These are phyloP conservation scores for Tadarida brasiliensis DNA, from an alignment of 2,797 vertebrate genomes.

Conservation along the genomic window DNA sequence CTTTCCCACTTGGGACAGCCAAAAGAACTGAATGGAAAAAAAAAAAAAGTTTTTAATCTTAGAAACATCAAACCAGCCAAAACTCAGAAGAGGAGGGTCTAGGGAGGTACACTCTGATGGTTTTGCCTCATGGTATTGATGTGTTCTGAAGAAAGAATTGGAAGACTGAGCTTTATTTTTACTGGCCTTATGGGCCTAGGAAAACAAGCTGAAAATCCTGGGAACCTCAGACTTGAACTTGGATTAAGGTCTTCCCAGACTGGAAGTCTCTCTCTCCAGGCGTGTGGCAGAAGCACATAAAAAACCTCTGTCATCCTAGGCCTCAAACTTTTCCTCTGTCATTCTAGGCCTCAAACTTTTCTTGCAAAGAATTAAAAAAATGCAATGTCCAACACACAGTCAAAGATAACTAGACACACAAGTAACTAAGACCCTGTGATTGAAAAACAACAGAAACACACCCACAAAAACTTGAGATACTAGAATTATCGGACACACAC, in stretches of 20 bases:
- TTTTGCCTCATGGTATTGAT: not conserved
- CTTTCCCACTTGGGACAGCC: not conserved
- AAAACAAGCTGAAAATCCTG: too few relatives aligned
- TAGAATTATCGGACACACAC: not conserved
- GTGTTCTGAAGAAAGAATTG: not conserved
- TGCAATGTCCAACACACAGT: not conserved
- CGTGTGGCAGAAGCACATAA: not conserved
- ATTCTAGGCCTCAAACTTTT: not conserved
- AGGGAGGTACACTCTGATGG: not conserved
- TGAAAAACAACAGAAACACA: not conserved
- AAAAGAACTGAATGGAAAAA: not conserved
- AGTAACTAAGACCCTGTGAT: too few relatives aligned
- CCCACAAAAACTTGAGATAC: not conserved
- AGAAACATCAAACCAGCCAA: not conserved
- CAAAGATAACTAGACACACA: not conserved
- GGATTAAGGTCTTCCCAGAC: not conserved
- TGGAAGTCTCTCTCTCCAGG: too few relatives aligned
- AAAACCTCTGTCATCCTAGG: not conserved
- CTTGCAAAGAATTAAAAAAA: not conserved
- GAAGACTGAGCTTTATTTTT: not conserved
- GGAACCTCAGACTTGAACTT: not conserved
- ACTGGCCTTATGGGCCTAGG: rapidly evolving
- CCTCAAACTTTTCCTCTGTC: not conserved
- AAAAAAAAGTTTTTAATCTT: not conserved
- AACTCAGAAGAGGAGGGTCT: not conserved